phyloP scores from a whole-genome alignment of 2,888 invertebrate species.

The Chloroclystis v-ata region DNA sequence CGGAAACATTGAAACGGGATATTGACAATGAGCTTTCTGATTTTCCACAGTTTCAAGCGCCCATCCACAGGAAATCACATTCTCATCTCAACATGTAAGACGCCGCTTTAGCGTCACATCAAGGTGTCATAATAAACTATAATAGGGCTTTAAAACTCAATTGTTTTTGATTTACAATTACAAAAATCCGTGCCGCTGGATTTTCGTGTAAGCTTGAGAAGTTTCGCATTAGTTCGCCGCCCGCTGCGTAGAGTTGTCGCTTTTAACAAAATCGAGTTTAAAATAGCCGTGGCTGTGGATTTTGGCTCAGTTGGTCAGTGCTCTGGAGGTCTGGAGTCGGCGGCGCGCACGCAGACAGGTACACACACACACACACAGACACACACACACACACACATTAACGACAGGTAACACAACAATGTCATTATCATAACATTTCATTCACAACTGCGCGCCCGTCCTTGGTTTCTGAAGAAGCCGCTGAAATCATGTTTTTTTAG shows the following conservation, averaged over 20 bases:
- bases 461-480: neutral
- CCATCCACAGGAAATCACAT: too few relatives aligned
- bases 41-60: too few relatives aligned
- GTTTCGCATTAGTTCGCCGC: constrained; percentile 60
- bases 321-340: constrained; percentile 67
- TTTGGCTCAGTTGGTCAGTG: constrained; percentile 42
- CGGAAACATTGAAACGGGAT: neutral
- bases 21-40: too few relatives aligned
- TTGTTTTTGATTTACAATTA: constrained; percentile 33
- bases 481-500: too few relatives aligned
- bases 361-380: neutral
- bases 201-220: constrained; percentile 42
- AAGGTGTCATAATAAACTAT: too few relatives aligned
- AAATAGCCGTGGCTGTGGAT: constrained; percentile 59
- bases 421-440: constrained; percentile 71
- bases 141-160: constrained; percentile 28
- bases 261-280: constrained; percentile 77
- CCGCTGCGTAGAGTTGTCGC: constrained; percentile 70
- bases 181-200: constrained; percentile 41
- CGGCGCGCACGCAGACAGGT: constrained; percentile 53
- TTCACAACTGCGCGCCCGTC: constrained; percentile 33
- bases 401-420: constrained; percentile 71
- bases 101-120: too few relatives aligned
- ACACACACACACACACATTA: constrained; percentile 21
- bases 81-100: too few relatives aligned